Base-by-base conservation (phyloP, 1,140 invertebrate species). In the Ceratoteleas bidentatus region DNA sequence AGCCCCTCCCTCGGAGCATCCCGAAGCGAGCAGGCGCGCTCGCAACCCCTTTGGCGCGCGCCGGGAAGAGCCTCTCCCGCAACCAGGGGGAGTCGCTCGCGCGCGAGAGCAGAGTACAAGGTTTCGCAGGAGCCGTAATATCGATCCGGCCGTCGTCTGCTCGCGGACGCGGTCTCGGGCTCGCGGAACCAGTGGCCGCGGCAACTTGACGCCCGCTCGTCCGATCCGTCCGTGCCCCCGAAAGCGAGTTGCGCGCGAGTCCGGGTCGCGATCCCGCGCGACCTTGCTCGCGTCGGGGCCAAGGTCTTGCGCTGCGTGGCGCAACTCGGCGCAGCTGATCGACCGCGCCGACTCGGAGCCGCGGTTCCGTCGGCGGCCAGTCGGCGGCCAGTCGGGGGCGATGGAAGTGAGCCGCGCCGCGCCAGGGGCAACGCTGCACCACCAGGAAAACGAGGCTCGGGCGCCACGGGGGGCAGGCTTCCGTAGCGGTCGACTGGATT, bases 101-200 rank as follows among this genome's bases (percentile, higher is more conserved):
- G 69, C 47, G 50, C 56, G 66, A 79, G 83, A 81, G 85, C 69
- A 85, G 85, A 85, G 73, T 87, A 85, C 86, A 88, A 87, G 88
- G 87, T 87, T 90, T 89, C 87, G 89, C 88, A 91, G 90, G 88
- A 90, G 90, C 88, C 87, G 89, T 88, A 87, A 89, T 88, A 91
- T 91, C 90, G 90, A 91, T 89, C 86, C 86, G 85, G 64, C 84
- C 68, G 81, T 79, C 60, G 69, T 79, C 65, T 84, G 24, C 24
- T 24, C 24, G 24, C 6, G 83, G 85, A 84, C 84, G 54, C 82
- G 86, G 85, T 76, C 81, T 24, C 4, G 79, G 83, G 66, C 85
- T 83, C 24, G 24, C 65, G 68, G 70, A 83, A 79, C 83, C 56
- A 74, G 84, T 78, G 78, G 53, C 62, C 69, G 47, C 57, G 38